These are phyloP conservation scores for Myrmecophaga tridactyla DNA, from an alignment of 2,113 vertebrate genomes.

Conservation along the genomic window DNA sequence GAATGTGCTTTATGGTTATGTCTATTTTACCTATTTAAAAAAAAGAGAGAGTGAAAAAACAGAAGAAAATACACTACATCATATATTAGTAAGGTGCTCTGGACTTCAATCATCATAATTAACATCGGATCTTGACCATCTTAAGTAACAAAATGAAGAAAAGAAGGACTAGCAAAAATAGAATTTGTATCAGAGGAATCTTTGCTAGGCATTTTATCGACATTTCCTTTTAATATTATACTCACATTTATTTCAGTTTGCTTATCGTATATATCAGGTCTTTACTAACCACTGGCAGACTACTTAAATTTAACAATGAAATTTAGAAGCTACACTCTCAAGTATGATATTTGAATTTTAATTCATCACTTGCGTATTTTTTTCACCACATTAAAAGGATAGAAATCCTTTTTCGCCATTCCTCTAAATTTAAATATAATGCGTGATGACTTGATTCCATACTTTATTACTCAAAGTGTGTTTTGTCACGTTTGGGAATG, in stretches of 20 bases:
- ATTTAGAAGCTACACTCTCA: neutral
- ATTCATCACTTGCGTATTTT: neutral
- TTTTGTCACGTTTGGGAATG: neutral
- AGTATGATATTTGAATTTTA: neutral
- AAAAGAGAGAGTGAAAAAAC: neutral
- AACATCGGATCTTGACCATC: neutral
- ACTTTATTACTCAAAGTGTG: neutral
- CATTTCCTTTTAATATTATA: neutral
- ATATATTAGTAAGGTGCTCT: neutral
- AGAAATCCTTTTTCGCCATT: neutral
- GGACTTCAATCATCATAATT: neutral
- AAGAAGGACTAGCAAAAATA: neutral
- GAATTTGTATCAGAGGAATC: neutral
- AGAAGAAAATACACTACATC: neutral
- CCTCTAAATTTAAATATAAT: slow-evolving; percentile 13
- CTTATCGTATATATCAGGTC: neutral
- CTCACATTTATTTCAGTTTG: neutral
- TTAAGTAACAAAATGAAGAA: neutral
- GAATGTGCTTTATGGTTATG: too few relatives aligned
- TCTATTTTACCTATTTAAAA: too few relatives aligned
- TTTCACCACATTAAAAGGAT: neutral
- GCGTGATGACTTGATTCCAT: neutral
- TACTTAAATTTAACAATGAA: slow-evolving; percentile 1
- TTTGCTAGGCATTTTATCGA: neutral
- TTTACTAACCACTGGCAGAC: neutral